Base-by-base conservation (phyloP, 2,113 vertebrate species). In the Burhinus bistriatus region DNA sequence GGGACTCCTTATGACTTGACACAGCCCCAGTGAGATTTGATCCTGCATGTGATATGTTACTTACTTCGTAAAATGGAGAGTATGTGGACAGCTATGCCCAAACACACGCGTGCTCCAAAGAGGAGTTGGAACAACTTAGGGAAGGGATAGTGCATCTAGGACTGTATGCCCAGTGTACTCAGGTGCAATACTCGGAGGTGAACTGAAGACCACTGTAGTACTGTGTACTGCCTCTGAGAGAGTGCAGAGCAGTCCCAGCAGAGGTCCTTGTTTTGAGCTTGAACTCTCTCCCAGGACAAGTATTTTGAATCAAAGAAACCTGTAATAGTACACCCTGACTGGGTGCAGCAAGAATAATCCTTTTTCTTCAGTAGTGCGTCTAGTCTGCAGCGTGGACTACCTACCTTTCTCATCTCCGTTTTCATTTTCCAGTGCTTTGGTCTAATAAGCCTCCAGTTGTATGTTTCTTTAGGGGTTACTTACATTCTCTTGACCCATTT, bases 111-210 rank as follows among this genome's bases (percentile, higher is more conserved):
- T 1, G 3, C 30, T 49, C 38, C 22, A 25, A 59, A 44, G 16
- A 30, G 17, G 18, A 36, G 18, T 2, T 64, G 38, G 9, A 55
- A 21, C 1, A 18, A 34, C 13, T 42, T 5, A 6, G 29, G n/a
- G 52, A 52, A 51, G 18, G 5, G 8, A 65, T 62, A 18, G 17
- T 15, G 18, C 32, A 19, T 44, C 34, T n/a, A 3, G 45, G 38
- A 29, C 20, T 34, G 18, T 13, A 2, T 47, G 18, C 15, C 15
- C 38, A 34, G 45, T 12, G 34, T 47, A 22, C 42, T 81, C 2
- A 17, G 30, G 12, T 58, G 45, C 15, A 23, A 4, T 32, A 11
- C 9, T 40, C 0, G 0, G 9, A 68, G n/a, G 12, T 54, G 64
- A 82, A 19, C 42, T 77, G 29, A 54, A 32, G 65, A 15, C n/a